Evolutionary conservation across 2,113 vertebrate species (phyloP).

Genomic region (Symphodus melops): DNA sequence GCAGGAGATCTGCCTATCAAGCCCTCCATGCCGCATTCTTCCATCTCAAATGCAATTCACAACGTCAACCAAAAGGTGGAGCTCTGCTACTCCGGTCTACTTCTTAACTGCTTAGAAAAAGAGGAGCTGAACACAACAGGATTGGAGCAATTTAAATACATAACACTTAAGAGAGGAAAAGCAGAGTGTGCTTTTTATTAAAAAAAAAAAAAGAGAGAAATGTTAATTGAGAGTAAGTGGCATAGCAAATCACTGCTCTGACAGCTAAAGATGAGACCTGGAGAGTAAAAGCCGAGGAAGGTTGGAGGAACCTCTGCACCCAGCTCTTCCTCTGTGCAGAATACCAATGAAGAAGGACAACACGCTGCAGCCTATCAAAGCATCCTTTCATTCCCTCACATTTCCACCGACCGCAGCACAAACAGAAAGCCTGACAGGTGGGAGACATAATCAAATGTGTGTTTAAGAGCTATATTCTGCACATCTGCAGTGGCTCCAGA

Average conservation of each 20-base stretch:
- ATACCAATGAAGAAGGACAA: slow-evolving; percentile 77
- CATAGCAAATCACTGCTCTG: slow-evolving; percentile 38
- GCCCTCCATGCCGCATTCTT: slow-evolving; percentile 21
- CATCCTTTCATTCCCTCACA: slow-evolving; percentile 64
- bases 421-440: slow-evolving; percentile 36
- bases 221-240: slow-evolving; percentile 52
- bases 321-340: slow-evolving; percentile 62
- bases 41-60: slow-evolving; percentile 40
- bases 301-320: slow-evolving; percentile 65
- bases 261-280: slow-evolving; percentile 40
- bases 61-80: slow-evolving; percentile 66
- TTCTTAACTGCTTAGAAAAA: background rate
- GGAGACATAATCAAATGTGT: slow-evolving; percentile 11
- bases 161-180: slow-evolving; percentile 13
- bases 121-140: background rate
- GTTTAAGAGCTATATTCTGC: slow-evolving; percentile 32
- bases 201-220: slow-evolving; percentile 11
- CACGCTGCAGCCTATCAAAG: slow-evolving; percentile 67
- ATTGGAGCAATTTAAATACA: slow-evolving; percentile 37
- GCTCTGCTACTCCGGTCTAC: slow-evolving; percentile 65
- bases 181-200: slow-evolving; percentile 6
- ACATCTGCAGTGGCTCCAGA: background rate
- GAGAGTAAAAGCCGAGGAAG: slow-evolving; percentile 37
- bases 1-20: slow-evolving; percentile 38
- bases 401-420: slow-evolving; percentile 55